Conservation (phyloP, 1,140 invertebrate species). For the Centruroides vittatus region DNA sequence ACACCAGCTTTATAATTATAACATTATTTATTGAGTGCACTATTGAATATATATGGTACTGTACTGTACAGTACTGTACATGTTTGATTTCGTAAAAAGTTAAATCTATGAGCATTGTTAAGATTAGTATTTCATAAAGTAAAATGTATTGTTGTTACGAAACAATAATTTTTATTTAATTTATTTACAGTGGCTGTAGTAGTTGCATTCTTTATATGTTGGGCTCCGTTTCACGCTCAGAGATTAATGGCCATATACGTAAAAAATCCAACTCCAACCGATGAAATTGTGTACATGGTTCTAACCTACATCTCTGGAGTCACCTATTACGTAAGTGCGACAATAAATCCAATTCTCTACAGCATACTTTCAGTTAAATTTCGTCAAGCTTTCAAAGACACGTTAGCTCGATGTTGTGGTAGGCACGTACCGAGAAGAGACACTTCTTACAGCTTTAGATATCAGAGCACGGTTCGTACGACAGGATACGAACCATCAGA, state of each 20-base stretch:
- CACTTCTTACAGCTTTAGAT: too few species aligned
- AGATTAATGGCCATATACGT: slow-evolving; percentile 40
- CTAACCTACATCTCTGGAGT: slow-evolving; percentile 56
- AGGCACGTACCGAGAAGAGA: neutral
- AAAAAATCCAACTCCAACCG: slow-evolving; percentile 34
- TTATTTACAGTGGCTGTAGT: slow-evolving; percentile 66
- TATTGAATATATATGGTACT: too few species aligned
- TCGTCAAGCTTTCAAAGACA: slow-evolving; percentile 57
- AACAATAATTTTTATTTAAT: too few species aligned
- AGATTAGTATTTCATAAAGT: too few species aligned
- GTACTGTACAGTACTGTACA: too few species aligned
- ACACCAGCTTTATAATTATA: too few species aligned
- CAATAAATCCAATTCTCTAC: slow-evolving; percentile 65
- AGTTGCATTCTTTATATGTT: slow-evolving; percentile 83
- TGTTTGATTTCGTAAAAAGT: too few species aligned
- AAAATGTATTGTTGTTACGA: too few species aligned
- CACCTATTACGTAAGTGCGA: slow-evolving; percentile 64
- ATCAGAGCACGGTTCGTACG: too few species aligned
- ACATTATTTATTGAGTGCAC: too few species aligned
- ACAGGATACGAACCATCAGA: too few species aligned
- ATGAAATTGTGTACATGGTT: slow-evolving; percentile 47
- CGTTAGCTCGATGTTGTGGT: slow-evolving; percentile 14
- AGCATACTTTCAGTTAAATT: slow-evolving; percentile 67
- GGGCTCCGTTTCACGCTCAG: slow-evolving; percentile 88
- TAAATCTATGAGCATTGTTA: too few species aligned